phyloP scores from a whole-genome alignment of 2,113 vertebrate species.

The Engraulis encrasicolus region DNA sequence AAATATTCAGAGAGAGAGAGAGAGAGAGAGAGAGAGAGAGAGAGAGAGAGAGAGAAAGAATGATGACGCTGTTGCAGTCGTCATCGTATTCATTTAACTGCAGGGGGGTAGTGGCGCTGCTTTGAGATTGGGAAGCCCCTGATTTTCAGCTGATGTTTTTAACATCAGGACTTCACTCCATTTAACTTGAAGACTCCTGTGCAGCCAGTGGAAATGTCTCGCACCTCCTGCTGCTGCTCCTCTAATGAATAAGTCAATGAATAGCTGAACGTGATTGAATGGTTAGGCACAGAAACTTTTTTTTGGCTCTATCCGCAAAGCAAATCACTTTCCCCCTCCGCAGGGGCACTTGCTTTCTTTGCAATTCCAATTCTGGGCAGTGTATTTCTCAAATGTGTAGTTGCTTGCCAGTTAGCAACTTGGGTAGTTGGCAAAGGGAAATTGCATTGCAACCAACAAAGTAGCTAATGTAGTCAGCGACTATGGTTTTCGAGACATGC shows the following conservation, averaged over 20 bases:
- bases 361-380: too few relatives aligned
- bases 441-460: too few relatives aligned
- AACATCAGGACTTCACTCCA: neutral
- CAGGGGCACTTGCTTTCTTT: neutral
- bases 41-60: too few relatives aligned
- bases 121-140: neutral
- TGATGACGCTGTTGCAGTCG: too few relatives aligned
- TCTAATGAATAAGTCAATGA: slow-evolving; percentile 3
- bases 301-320: neutral
- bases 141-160: neutral
- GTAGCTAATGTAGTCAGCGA: too few relatives aligned
- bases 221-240: neutral
- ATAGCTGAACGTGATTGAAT: neutral
- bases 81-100: neutral
- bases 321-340: too few relatives aligned
- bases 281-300: neutral
- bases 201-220: neutral
- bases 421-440: too few relatives aligned
- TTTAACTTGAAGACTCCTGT: neutral
- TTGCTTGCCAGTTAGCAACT: too few relatives aligned
- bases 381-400: too few relatives aligned
- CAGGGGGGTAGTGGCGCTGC: too few relatives aligned
- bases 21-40: too few relatives aligned
- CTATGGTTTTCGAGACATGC: too few relatives aligned
- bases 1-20: neutral